phyloP scores from a whole-genome alignment of 2,888 invertebrate genomes.

The Dendrolimus pini region DNA sequence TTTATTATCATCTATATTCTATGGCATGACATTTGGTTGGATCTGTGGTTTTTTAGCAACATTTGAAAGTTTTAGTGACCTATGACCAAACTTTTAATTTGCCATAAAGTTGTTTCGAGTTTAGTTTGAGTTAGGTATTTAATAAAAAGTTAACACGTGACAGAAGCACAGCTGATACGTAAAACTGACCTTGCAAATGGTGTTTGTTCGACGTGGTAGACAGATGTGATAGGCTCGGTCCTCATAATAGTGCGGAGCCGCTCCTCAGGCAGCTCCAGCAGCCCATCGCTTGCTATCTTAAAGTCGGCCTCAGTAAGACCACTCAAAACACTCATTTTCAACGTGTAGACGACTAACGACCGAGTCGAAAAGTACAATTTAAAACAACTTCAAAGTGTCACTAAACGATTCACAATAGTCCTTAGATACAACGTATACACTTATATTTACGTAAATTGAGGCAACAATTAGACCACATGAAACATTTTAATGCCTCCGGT shows the following conservation, averaged over 20 bases:
- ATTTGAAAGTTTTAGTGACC: no score
- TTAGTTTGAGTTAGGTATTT: not conserved
- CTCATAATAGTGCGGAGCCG: conserved; percentile 81
- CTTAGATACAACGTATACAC: conserved; percentile 70
- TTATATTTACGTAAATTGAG: conserved; percentile 52
- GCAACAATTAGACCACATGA: conserved; percentile 70
- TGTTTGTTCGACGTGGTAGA: conserved; percentile 88
- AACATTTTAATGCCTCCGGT: conserved; percentile 74
- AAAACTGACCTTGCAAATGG: conserved; percentile 87
- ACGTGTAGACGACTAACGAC: conserved; percentile 68
- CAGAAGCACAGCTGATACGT: no score
- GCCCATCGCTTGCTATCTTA: conserved; percentile 81
- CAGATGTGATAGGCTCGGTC: conserved; percentile 84
- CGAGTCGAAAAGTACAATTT: conserved; percentile 50
- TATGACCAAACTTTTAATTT: no score
- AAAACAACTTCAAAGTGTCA: conserved; percentile 53
- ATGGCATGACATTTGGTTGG: no score
- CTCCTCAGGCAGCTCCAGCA: conserved; percentile 83
- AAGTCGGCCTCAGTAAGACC: conserved; percentile 75
- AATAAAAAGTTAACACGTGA: no score
- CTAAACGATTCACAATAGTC: conserved; percentile 68
- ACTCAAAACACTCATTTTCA: conserved; percentile 73
- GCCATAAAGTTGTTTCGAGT: not conserved
- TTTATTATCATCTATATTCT: no score
- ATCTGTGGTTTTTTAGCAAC: no score